Conservation (phyloP, 2,113 vertebrate genomes). For the Euleptes europaea region DNA sequence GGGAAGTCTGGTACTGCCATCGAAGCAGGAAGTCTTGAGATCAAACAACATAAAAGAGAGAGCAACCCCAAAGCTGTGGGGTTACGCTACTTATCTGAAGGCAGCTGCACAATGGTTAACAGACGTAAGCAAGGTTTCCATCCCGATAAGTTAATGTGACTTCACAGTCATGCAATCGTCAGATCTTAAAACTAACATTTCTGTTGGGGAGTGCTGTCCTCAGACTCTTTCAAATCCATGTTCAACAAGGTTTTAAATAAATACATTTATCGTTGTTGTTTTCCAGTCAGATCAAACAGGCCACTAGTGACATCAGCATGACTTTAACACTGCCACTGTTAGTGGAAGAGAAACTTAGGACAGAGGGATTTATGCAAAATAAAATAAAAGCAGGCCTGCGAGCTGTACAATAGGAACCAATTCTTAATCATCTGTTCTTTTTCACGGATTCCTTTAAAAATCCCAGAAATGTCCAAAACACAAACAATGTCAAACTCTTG, state of each 20-base stretch:
- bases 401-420: conserved; percentile 22
- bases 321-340: conserved; percentile 63
- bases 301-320: conserved; percentile 71
- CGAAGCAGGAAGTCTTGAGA: too few species aligned
- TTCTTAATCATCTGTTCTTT: conserved; percentile 10
- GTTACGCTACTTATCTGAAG: conserved; percentile 51
- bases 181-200: conserved; percentile 62
- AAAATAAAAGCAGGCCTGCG: conserved; percentile 54
- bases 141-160: conserved; percentile 63
- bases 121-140: conserved; percentile 53
- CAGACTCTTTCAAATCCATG: conserved; percentile 59
- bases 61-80: neutral
- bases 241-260: conserved; percentile 72
- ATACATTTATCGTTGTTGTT: conserved; percentile 61
- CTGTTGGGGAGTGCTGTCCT: conserved; percentile 50
- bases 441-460: conserved; percentile 27
- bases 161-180: conserved; percentile 33
- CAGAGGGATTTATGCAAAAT: conserved; percentile 2
- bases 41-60: neutral
- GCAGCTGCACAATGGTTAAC: conserved; percentile 25
- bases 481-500: neutral
- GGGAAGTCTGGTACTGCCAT: neutral
- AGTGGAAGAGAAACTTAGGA: conserved; percentile 58
- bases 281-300: conserved; percentile 72
- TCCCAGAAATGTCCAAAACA: neutral